Evolutionary conservation across 1,140 invertebrate genomes (phyloP).

Genomic region (Hycleus cichorii): DNA sequence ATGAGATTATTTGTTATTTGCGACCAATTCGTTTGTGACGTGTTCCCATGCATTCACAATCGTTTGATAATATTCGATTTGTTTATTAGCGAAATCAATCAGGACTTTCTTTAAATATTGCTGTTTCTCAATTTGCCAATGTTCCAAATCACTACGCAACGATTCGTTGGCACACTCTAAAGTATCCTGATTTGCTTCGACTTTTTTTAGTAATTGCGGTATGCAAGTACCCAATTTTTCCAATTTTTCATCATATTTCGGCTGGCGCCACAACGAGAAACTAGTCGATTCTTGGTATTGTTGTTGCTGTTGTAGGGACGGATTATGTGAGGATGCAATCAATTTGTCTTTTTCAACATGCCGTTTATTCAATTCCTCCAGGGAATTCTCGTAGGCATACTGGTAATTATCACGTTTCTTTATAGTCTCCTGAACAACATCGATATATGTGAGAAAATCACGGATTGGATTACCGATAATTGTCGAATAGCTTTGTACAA

Average conservation of each 20-base stretch:
- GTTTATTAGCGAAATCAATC: conserved; percentile 56
- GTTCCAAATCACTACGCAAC: conserved; percentile 60
- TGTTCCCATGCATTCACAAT: conserved; percentile 55
- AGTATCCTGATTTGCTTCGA: conserved; percentile 55
- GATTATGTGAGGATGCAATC: not conserved
- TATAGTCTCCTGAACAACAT: conserved; percentile 61
- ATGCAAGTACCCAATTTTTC: conserved; percentile 46
- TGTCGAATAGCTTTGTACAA: conserved; percentile 43
- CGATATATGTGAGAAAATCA: conserved; percentile 64
- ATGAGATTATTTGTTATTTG: no score
- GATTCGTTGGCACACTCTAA: conserved; percentile 66
- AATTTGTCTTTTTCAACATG: conserved; percentile 55
- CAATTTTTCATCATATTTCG: conserved; percentile 50
- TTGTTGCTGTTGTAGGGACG: conserved; percentile 2
- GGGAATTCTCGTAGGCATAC: conserved; percentile 57
- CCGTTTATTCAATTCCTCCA: conserved; percentile 57
- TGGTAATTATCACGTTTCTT: conserved; percentile 60
- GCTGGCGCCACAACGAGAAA: conserved; percentile 50
- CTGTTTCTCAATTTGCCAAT: conserved; percentile 65
- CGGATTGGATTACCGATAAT: conserved; percentile 48
- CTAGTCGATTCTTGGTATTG: conserved; percentile 13
- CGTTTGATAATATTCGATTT: conserved; percentile 62
- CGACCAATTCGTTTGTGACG: conserved; percentile 27
- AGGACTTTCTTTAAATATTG: conserved; percentile 60
- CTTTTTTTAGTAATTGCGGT: conserved; percentile 49